Base-by-base conservation (phyloP, 2,797 vertebrate species). In the Manis crassicaudata region DNA sequence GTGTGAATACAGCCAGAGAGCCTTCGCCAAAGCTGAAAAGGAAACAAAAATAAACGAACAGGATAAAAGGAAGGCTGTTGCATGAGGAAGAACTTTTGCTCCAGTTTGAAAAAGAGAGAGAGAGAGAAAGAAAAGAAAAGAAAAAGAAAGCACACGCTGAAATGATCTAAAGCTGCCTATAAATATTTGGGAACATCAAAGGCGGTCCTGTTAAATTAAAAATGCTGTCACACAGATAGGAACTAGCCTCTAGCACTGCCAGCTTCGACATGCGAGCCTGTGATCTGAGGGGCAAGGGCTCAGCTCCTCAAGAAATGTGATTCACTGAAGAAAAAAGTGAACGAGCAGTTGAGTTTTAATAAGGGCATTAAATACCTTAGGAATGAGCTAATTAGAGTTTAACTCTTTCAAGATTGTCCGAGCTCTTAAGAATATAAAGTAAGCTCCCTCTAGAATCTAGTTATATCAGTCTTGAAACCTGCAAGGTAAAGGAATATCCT, bases 121-220 rank as follows among this genome's bases (percentile, higher is more conserved):
- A 87, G 88, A 92, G 40, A 81, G 77, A 90, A 81, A 73, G 62
- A 90, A 27, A 93, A 95, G 62, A 94, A 97, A 98, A 96, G 70
- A 93, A 97, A 98, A 96, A 98, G 85, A 91, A 98, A 98, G 97
- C 90, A 97, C 97, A 98, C 77, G 97, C 96, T 97, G 97, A 98
- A 98, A 97, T 98, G 98, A 98, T 98, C 98, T 98, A 97, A 98
- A 98, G 97, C 98, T 98, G 98, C 98, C 98, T 98, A 98, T 98
- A 99, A 99, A 99, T 99, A 99, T 98, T 98, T 97, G 32, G 97
- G 98, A 98, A 99, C 98, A 99, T 99, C 99, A 99, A 99, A 99
- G 99, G 96, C 90, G 14, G 97, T 98, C 98, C 98, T 98, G 98
- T 98, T 98, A 98, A 98, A 99, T 99, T 99, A 99, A 98, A 99